Evolutionary conservation across 2,113 vertebrate species (phyloP).

Genomic region (Benitochromis conjunctus): DNA sequence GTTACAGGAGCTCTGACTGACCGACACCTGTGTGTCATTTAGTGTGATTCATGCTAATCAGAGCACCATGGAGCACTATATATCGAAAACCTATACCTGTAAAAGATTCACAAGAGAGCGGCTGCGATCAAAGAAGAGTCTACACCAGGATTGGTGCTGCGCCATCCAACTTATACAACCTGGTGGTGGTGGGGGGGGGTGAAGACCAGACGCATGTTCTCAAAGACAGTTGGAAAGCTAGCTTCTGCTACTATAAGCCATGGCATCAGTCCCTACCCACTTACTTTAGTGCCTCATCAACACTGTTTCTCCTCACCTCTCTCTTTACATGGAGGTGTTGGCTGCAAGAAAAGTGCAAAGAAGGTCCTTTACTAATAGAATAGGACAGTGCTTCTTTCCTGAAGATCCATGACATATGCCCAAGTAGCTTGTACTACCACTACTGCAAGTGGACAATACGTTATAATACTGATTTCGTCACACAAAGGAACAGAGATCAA

Average conservation of each 20-base stretch:
- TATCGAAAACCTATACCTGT: not conserved
- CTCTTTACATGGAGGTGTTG: not conserved
- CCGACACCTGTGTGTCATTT: not conserved
- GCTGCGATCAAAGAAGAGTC: not conserved
- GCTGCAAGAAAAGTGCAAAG: not conserved
- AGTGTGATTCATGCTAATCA: rapidly evolving
- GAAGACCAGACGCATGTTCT: not conserved
- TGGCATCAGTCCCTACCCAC: no score
- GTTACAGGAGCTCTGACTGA: not conserved
- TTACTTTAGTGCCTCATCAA: not conserved
- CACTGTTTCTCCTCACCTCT: not conserved
- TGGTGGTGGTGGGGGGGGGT: not conserved
- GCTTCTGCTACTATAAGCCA: not conserved
- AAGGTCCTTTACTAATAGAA: not conserved
- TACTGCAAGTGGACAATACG: not conserved
- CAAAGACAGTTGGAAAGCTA: not conserved
- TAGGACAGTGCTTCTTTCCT: not conserved
- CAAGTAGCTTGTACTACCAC: not conserved
- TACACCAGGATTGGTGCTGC: rapidly evolving
- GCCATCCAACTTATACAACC: not conserved
- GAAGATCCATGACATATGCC: not conserved
- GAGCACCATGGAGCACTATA: not conserved
- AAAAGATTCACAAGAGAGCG: not conserved
- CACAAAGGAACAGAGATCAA: not conserved
- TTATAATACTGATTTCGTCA: no score